Conservation (phyloP, 1,140 invertebrate species). For the Ceratoteleas bidentatus region DNA sequence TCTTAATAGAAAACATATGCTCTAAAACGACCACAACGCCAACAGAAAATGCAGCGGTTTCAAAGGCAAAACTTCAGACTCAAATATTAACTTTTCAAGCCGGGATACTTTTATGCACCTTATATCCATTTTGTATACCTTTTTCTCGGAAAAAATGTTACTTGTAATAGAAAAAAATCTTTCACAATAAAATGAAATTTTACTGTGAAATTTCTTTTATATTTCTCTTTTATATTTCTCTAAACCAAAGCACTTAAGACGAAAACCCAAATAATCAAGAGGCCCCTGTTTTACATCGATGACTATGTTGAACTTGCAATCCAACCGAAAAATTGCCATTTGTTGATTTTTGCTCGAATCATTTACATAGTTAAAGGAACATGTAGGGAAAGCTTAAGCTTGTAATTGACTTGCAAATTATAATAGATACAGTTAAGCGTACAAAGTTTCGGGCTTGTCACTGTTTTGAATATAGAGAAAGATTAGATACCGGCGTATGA, state of each 20-base stretch:
- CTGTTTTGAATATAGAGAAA: too few species aligned
- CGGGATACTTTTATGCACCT: conserved; percentile 13
- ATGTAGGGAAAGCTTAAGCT: conserved; percentile 34
- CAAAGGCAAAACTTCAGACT: conserved; percentile 15
- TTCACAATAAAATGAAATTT: too few species aligned
- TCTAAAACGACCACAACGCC: conserved; percentile 10
- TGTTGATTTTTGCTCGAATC: conserved; percentile 18
- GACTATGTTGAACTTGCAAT: too few species aligned
- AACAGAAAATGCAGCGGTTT: conserved; percentile 24
- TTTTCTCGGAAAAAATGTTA: conserved; percentile 10
- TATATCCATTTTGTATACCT: conserved; percentile 17
- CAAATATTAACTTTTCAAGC: conserved; percentile 36
- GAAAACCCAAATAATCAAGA: conserved; percentile 15
- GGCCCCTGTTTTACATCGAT: too few species aligned
- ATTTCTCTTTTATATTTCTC: too few species aligned
- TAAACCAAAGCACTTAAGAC: too few species aligned
- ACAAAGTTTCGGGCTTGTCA: too few species aligned
- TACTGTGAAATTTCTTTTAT: too few species aligned
- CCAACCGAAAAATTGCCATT: too few species aligned
- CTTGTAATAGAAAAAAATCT: conserved; percentile 5
- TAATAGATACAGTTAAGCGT: conserved; percentile 45
- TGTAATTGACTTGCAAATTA: conserved; percentile 59
- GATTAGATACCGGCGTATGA: too few species aligned
- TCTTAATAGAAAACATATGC: conserved; percentile 11
- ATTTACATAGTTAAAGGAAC: conserved; percentile 36